These are phyloP conservation scores for Pteruthius melanotis DNA, from an alignment of 2,113 vertebrate genomes.

Conservation along the genomic window DNA sequence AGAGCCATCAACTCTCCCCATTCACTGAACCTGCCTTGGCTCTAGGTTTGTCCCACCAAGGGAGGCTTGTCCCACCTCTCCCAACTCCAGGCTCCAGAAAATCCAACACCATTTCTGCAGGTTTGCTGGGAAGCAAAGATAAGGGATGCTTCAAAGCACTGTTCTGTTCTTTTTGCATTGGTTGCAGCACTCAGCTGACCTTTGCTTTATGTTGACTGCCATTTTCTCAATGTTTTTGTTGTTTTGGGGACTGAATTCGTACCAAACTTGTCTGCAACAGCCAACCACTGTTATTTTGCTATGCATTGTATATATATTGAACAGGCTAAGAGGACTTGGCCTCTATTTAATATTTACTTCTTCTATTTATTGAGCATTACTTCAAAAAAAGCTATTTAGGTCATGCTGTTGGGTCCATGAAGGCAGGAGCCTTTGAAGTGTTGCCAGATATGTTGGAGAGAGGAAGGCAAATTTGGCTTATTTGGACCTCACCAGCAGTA, in stretches of 20 bases:
- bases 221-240: not conserved
- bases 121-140: not conserved
- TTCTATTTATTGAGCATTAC: constrained; percentile 78
- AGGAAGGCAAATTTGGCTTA: not conserved
- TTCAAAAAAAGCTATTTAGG: constrained; percentile 1
- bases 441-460: not conserved
- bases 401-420: not conserved
- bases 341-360: constrained; percentile 80
- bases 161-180: not conserved
- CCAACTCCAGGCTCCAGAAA: not conserved
- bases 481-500: constrained; percentile 17
- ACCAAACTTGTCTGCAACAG: constrained; percentile 37
- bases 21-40: not conserved
- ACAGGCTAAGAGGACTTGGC: constrained; percentile 39
- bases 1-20: rapidly evolving
- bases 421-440: not conserved
- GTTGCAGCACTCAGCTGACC: not conserved
- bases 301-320: constrained; percentile 78
- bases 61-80: not conserved
- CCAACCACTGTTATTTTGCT: constrained; percentile 70
- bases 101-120: not conserved
- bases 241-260: not conserved
- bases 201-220: not conserved
- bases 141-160: not conserved
- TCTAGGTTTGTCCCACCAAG: not conserved